Conservation (phyloP, 2,888 invertebrate species). For the Acrobasis consociella region DNA sequence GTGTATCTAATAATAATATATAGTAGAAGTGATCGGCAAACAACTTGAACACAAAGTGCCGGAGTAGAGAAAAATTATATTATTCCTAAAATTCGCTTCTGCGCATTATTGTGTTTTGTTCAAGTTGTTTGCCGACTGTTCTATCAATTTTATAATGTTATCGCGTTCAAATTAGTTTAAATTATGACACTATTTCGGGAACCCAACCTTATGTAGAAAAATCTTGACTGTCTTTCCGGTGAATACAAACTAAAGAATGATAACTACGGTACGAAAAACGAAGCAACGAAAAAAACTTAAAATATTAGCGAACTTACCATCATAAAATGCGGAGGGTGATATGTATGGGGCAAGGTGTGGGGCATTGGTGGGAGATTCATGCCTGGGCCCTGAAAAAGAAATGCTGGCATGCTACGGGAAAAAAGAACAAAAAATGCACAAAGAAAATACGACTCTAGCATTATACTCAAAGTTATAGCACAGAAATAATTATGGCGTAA, state of each 20-base stretch:
- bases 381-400: constrained; percentile 76
- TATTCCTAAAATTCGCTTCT: too few species aligned
- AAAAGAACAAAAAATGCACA: constrained; percentile 48
- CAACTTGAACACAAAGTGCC: too few species aligned
- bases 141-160: too few species aligned
- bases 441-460: constrained; percentile 35
- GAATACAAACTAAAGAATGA: constrained; percentile 21
- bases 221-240: not conserved
- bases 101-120: too few species aligned
- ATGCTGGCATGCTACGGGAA: constrained; percentile 74
- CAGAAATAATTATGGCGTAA: constrained; percentile 30
- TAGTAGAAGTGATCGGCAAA: too few species aligned
- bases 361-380: constrained; percentile 79
- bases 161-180: not conserved
- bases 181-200: not conserved
- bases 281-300: constrained; percentile 32
- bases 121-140: too few species aligned
- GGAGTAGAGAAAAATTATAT: too few species aligned
- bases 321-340: constrained; percentile 81
- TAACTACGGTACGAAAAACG: constrained; percentile 29
- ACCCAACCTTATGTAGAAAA: not conserved
- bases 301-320: constrained; percentile 68
- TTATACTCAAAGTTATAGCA: constrained; percentile 30
- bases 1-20: too few species aligned
- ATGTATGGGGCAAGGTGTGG: constrained; percentile 81